phyloP scores from a whole-genome alignment of 2,797 vertebrate genomes.

The Hemibagrus guttatus region DNA sequence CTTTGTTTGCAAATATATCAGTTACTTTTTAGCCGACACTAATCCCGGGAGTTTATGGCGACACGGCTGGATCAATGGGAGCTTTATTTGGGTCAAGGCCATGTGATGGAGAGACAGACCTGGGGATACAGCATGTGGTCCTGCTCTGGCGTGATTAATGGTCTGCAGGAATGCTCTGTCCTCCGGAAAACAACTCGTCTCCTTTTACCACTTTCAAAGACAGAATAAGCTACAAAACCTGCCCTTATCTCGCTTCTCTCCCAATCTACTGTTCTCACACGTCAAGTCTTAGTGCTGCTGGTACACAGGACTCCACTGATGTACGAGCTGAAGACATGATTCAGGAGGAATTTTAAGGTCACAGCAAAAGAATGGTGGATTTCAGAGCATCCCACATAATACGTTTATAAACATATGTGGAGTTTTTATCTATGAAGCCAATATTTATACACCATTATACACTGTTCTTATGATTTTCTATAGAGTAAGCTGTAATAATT shows the following conservation, averaged over 20 bases:
- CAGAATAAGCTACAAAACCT: constrained; percentile 29
- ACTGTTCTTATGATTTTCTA: background rate
- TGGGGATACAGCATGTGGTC: constrained; percentile 50
- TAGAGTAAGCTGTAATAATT: background rate
- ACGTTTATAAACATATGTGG: background rate
- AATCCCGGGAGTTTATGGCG: constrained; percentile 59
- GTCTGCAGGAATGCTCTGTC: constrained; percentile 43
- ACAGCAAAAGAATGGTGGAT: background rate
- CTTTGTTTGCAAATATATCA: constrained; percentile 61
- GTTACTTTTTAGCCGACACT: constrained; percentile 56
- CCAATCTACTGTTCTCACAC: constrained; percentile 1
- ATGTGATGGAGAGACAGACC: constrained; percentile 62
- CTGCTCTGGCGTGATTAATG: constrained; percentile 67
- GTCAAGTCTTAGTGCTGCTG: background rate
- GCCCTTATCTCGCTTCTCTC: background rate
- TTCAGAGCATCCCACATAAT: background rate
- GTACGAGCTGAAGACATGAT: background rate
- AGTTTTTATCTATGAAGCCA: background rate
- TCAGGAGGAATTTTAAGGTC: constrained; percentile 6
- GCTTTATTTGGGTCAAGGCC: constrained; percentile 72
- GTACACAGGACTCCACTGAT: background rate
- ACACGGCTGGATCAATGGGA: constrained; percentile 65
- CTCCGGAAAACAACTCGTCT: constrained; percentile 52
- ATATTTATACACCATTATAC: background rate
- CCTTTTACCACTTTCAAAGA: constrained; percentile 46